Evolutionary conservation across 2,888 invertebrate genomes (phyloP), one percentile per base, ranked within the genome.

Genomic region (Incurvaria masculella): DNA sequence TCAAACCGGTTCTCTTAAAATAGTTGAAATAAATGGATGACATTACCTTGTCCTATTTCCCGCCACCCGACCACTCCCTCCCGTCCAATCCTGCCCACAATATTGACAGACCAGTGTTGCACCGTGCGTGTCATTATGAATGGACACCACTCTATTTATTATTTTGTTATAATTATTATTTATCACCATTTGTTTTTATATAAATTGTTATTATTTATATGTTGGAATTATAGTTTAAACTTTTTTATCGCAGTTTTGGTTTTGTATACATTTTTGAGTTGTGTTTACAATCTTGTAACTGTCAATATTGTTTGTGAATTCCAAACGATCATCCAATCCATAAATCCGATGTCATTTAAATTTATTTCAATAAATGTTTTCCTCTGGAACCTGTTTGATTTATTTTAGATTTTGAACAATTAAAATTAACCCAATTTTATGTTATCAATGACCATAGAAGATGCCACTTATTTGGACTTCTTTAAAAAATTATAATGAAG

Each of bases 41-140:
- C 76, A 74, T 74, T 64, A 57, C 54, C 62, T 51, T 26, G 40
- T 49, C 51, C 49, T 46, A 21, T 42, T 47, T 44, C 47, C 50
- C 48, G 49, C 51, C 59, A 49, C 52, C 50, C 53, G 53, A 52
- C 52, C 56, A 59, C 60, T 59, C 50, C 53, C 57, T 53, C 50
- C 64, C 40, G 51, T 64, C 62, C 61, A 51, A 56, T 49, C 49
- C 45, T 4, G 14, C 40, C 60, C 61, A 64, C 79, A 78, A 79
- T 79, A 79, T 79, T 79, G 79, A 79, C 79, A 79, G 79, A 63
- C 74, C 79, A 69, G 78, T 78, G 79, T 79, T 79, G 78, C 69
- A 68, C 72, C 69, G 52, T 56, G 64, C 65, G 66, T 68, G 68
- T 68, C 64, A 65, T 59, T 66, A 64, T 66, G 66, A 67, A n/a